A percentile compares a stretch with the other conserved stretches of the same genome.
Conservation (phyloP, 2,797 vertebrate genomes). For the Cetoscarus ocellatus region DNA sequence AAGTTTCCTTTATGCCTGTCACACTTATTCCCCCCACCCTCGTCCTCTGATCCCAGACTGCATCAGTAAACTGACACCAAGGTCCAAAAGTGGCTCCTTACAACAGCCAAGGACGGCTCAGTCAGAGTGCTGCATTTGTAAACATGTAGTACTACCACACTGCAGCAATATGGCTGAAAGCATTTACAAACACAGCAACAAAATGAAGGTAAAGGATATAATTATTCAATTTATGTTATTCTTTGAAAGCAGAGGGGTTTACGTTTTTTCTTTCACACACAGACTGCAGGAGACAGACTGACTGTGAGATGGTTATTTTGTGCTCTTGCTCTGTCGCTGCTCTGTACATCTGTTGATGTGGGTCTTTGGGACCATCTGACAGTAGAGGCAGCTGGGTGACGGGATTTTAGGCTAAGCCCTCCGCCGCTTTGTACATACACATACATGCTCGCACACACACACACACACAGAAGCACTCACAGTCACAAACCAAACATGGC, state of each 20-base stretch:
- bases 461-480: conserved; percentile 33
- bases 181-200: conserved; percentile 9
- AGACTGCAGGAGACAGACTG: conserved; percentile 17
- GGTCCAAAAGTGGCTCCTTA: conserved; percentile 78
- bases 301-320: conserved; percentile 48
- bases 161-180: conserved; percentile 53
- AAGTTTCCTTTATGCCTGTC: conserved; percentile 51
- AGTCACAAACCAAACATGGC: conserved; percentile 46
- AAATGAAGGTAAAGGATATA: not conserved
- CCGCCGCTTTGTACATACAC: conserved; percentile 47
- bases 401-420: conserved; percentile 76
- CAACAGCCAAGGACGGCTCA: conserved; percentile 80
- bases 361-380: conserved; percentile 77
- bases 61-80: conserved; percentile 83
- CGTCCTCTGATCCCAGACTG: conserved; percentile 64
- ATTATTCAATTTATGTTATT: conserved; percentile 2
- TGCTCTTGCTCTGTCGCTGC: conserved; percentile 44
- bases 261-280: conserved; percentile 11
- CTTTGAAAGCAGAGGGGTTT: conserved; percentile 5
- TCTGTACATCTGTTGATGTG: conserved; percentile 76
- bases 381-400: conserved; percentile 74
- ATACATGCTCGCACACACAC: conserved; percentile 34
- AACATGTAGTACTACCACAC: conserved; percentile 73
- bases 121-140: conserved; percentile 68
- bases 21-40: conserved; percentile 40